Base-by-base conservation (phyloP, 2,113 vertebrate species). In the Eclectus roratus region DNA sequence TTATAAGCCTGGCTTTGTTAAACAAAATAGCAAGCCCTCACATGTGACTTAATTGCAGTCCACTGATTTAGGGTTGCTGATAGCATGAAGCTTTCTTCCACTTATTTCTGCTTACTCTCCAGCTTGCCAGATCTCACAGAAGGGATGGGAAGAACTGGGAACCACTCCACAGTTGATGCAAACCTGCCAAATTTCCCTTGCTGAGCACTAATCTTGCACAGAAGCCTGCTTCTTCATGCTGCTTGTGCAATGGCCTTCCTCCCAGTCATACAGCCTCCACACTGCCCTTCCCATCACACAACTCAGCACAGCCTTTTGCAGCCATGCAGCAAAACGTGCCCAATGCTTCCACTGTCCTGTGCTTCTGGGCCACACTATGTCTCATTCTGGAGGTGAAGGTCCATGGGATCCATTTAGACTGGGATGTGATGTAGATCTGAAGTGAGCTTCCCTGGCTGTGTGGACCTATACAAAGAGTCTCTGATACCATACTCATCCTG, bases 261-360 rank as follows among this genome's bases (percentile, higher is more conserved):
- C 55, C 28, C 49, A 10, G 0, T 10, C 37, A 27, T 58, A 23
- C 4, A 11, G 14, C 10, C 46, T 50, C 69, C 0, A 0, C 25
- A 15, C 28, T 47, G 61, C 27, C 31, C 47, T 78, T 7, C 25
- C 19, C 27, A 6, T 69, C 53, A 58, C 53, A 56, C 20, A 65
- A 4, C 37, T 41, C 64, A 52, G 21, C 2, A n/a, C 88, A 82
- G 46, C 28, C 58, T 47, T 35, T 44, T 61, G 53, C 56, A 60
- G 35, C 39, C 52, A 18, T 6, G 33, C 80, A 69, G 20, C 4
- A 41, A n/a, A 39, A 33, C 1, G 17, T 35, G 49, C 46, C 31
- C 33, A 18, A 3, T 31, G 24, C n/a, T 61, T 7, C 41, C 0
- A 0, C 31, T 31, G 20, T 12, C 44, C 33, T 0, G 0, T 46